Conservation (phyloP, 2,888 invertebrate species). For the Pardosa pseudoannulata region DNA sequence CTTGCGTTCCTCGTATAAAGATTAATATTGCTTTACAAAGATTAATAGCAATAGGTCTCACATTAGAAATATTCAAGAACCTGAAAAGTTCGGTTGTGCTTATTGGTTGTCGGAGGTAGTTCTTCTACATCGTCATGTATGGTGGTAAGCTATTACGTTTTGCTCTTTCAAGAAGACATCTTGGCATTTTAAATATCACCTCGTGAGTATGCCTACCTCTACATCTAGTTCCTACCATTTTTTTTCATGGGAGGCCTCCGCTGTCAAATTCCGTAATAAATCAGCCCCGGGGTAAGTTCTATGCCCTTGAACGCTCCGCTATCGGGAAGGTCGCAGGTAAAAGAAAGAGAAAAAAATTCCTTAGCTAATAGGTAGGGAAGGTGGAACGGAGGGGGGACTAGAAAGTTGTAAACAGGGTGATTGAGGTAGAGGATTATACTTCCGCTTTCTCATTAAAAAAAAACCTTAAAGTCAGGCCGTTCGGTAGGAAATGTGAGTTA, state of each 20-base stretch:
- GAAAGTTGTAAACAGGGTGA: not conserved
- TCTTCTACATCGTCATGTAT: no score
- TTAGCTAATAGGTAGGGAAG: not conserved
- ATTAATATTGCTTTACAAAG: no score
- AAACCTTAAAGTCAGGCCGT: no score
- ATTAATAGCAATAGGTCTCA: no score
- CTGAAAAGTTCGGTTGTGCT: no score
- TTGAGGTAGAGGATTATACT: not conserved
- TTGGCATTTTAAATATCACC: not conserved
- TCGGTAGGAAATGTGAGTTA: no score
- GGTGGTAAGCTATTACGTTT: no score
- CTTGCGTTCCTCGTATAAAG: no score
- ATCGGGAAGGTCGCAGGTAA: conserved; percentile 1
- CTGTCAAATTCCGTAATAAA: conserved; percentile 4
- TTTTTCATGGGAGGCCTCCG: not conserved
- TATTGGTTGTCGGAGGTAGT: no score
- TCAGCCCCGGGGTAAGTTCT: not conserved
- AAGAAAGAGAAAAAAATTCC: not conserved
- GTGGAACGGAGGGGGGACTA: not conserved
- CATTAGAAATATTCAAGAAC: no score
- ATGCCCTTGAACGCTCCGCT: conserved; percentile 9
- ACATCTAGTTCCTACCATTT: not conserved
- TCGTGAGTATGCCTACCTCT: not conserved
- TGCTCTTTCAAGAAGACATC: no score
- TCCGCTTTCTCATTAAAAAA: not conserved